These are phyloP conservation scores for Cordilura impudica DNA, from an alignment of 2,888 invertebrate species.

Conservation along the genomic window DNA sequence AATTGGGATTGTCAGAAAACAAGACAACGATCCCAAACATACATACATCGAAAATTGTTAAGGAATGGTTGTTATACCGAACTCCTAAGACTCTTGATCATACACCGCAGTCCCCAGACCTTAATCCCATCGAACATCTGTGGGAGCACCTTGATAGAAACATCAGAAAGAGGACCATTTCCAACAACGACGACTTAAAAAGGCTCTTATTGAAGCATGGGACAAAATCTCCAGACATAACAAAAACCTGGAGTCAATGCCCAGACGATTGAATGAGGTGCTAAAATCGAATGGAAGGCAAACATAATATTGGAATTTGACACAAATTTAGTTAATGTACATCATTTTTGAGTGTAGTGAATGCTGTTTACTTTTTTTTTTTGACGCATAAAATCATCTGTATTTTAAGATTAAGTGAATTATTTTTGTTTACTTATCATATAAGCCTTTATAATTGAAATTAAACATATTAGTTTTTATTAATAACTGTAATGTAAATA, in stretches of 20 bases:
- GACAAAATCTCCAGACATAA: slow-evolving; percentile 2
- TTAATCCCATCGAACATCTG: slow-evolving; percentile 24
- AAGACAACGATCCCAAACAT: slow-evolving; percentile 19
- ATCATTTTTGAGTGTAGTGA: too few relatives aligned
- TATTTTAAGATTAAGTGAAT: too few relatives aligned
- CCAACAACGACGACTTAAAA: not conserved
- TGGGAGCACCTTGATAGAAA: not conserved
- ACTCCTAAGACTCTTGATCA: slow-evolving; percentile 1
- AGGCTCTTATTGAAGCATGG: slow-evolving; percentile 12
- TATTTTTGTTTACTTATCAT: too few relatives aligned
- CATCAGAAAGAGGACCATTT: slow-evolving; percentile 2
- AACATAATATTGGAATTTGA: too few relatives aligned
- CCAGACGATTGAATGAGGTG: not conserved
- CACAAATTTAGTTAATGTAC: too few relatives aligned
- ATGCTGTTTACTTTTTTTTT: too few relatives aligned
- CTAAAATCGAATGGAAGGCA: too few relatives aligned
- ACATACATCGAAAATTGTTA: slow-evolving; percentile 7
- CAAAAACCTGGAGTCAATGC: slow-evolving; percentile 8
- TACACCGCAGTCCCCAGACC: too few relatives aligned
- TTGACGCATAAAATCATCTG: too few relatives aligned
- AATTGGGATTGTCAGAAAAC: slow-evolving; percentile 1
- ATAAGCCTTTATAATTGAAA: too few relatives aligned
- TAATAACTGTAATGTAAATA: too few relatives aligned
- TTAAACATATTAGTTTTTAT: too few relatives aligned
- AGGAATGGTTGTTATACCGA: slow-evolving; percentile 23